Evolutionary conservation across 1,140 invertebrate species (phyloP).

Genomic region (Latrodectus geometricus): DNA sequence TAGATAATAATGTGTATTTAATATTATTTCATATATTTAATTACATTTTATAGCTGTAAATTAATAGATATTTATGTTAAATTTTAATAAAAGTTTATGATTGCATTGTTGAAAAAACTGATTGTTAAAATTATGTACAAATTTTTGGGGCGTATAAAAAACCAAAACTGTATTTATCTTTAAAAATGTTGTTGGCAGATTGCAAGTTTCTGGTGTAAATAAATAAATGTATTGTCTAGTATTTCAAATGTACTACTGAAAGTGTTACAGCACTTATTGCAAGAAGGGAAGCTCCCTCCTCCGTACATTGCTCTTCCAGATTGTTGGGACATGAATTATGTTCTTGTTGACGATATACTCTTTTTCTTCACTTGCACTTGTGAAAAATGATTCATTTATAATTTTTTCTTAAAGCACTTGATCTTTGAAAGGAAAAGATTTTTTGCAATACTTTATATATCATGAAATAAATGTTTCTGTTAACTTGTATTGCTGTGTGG

Average conservation of each 20-base stretch:
- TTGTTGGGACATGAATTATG: conserved; percentile 26
- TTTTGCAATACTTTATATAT: conserved; percentile 61
- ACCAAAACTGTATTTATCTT: background rate
- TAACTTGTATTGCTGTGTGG: conserved; percentile 18
- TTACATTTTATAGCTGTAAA: background rate
- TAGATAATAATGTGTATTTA: too few species aligned
- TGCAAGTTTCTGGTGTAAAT: background rate
- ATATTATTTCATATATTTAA: background rate
- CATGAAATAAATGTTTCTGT: conserved; percentile 59
- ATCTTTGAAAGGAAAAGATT: conserved; percentile 28
- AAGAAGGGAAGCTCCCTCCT: background rate
- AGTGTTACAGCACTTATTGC: background rate
- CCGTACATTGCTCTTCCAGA: background rate
- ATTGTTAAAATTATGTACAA: background rate
- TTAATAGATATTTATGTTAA: background rate
- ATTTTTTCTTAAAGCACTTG: conserved; percentile 58
- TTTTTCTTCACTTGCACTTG: conserved; percentile 55
- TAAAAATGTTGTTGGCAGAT: background rate
- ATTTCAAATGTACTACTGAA: background rate
- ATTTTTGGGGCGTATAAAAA: background rate
- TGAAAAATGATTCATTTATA: conserved; percentile 50
- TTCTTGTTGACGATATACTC: conserved; percentile 43
- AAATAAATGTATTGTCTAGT: background rate
- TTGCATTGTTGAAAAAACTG: background rate
- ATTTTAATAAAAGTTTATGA: background rate